These are phyloP conservation scores for Listronotus oregonensis DNA, from an alignment of 1,140 invertebrate genomes.

Conservation along the genomic window DNA sequence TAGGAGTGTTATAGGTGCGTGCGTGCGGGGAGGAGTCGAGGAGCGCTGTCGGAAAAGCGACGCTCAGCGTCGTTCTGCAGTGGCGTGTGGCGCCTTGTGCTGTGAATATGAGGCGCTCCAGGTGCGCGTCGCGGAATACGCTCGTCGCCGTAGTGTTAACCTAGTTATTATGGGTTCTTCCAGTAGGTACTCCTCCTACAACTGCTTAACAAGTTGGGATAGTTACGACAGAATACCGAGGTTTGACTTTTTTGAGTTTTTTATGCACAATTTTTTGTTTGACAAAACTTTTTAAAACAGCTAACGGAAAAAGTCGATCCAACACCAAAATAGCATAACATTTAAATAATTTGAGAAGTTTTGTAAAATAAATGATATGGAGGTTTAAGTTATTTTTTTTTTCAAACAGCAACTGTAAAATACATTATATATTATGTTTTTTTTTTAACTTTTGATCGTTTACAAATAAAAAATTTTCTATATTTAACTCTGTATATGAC, in stretches of 20 bases:
- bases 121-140: conserved; percentile 27
- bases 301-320: too few species aligned
- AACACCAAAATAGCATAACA: too few species aligned
- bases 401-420: too few species aligned
- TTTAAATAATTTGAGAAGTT: too few species aligned
- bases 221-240: conserved; percentile 87
- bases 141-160: conserved; percentile 17
- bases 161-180: conserved; percentile 65
- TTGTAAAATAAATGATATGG: too few species aligned
- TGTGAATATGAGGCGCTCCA: conserved; percentile 46
- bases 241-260: conserved; percentile 58
- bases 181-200: conserved; percentile 83
- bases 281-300: too few species aligned
- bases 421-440: too few species aligned
- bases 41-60: conserved; percentile 23
- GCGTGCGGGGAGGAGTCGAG: conserved; percentile 24
- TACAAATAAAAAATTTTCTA: too few species aligned
- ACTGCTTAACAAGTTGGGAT: conserved; percentile 86
- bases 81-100: conserved; percentile 51
- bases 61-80: conserved; percentile 37
- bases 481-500: too few species aligned
- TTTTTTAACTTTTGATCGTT: too few species aligned
- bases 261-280: too few species aligned
- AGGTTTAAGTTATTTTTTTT: too few species aligned
- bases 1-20: conserved; percentile 6